These are phyloP conservation scores for Leptinotarsa haldemani DNA, from an alignment of 2,888 invertebrate species.

Conservation along the genomic window DNA sequence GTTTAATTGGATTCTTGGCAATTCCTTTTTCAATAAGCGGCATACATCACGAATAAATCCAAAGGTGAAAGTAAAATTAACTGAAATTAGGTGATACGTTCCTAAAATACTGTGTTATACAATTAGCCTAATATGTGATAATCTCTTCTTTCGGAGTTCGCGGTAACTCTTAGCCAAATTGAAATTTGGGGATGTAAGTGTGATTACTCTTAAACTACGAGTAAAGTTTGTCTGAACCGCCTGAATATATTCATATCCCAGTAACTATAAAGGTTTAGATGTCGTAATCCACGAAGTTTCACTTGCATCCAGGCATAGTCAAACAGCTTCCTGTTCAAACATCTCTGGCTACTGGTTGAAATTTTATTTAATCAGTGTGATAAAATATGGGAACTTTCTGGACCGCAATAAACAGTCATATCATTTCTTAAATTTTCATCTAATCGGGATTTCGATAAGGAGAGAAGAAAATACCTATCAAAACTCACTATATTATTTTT, in stretches of 20 bases:
- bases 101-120: conserved; percentile 29
- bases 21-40: background rate
- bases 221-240: conserved; percentile 47
- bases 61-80: conserved; percentile 17
- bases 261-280: conserved; percentile 29
- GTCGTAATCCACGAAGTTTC: conserved; percentile 28
- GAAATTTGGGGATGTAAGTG: conserved; percentile 52
- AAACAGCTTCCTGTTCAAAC: conserved; percentile 9
- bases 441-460: no score
- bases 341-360: background rate
- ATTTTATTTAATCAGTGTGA: background rate
- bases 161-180: conserved; percentile 52
- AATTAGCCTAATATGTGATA: conserved; percentile 50
- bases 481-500: no score
- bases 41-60: background rate
- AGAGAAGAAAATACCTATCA: no score
- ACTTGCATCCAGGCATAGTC: conserved; percentile 14
- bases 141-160: conserved; percentile 50
- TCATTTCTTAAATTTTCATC: no score
- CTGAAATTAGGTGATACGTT: conserved; percentile 34
- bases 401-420: no score
- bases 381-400: no score
- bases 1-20: background rate
- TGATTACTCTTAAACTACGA: conserved; percentile 50
- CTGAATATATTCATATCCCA: conserved; percentile 48